phyloP scores from a whole-genome alignment of 2,113 vertebrate species.

The Polypterus bichir region DNA sequence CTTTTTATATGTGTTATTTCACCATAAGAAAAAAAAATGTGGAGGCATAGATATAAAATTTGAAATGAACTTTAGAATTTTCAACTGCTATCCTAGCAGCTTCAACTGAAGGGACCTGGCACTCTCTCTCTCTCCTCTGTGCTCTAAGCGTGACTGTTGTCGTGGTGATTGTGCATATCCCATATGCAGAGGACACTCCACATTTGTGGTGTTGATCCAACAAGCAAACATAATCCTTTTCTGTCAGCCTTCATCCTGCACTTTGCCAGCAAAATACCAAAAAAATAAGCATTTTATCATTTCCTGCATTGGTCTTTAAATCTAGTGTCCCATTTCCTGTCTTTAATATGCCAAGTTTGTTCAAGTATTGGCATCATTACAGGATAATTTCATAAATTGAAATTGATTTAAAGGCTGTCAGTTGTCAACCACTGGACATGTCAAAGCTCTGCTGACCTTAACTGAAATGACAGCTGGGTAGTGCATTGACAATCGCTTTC shows the following conservation, averaged over 20 bases:
- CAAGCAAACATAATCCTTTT: too few species aligned
- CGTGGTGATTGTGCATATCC: neutral
- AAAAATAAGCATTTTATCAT: too few species aligned
- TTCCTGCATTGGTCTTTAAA: too few species aligned
- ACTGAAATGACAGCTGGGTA: constrained; percentile 10
- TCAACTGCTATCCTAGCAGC: too few species aligned
- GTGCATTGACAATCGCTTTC: constrained; percentile 1
- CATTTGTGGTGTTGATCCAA: neutral
- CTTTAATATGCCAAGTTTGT: neutral
- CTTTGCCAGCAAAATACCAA: too few species aligned
- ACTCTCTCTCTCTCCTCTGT: neutral
- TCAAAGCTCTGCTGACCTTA: neutral
- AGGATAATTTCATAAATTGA: constrained; percentile 11
- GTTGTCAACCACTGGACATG: neutral
- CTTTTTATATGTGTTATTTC: too few species aligned
- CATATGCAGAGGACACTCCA: neutral
- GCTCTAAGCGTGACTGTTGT: neutral
- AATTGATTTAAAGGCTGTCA: constrained; percentile 10
- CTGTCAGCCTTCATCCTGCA: too few species aligned
- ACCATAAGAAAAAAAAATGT: too few species aligned
- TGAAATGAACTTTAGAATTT: too few species aligned
- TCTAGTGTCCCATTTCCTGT: too few species aligned
- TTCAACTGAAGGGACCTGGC: too few species aligned
- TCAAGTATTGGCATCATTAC: neutral
- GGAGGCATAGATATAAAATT: too few species aligned